Base-by-base conservation (phyloP, 2,113 vertebrate genomes). In the Delphinus delphis region DNA sequence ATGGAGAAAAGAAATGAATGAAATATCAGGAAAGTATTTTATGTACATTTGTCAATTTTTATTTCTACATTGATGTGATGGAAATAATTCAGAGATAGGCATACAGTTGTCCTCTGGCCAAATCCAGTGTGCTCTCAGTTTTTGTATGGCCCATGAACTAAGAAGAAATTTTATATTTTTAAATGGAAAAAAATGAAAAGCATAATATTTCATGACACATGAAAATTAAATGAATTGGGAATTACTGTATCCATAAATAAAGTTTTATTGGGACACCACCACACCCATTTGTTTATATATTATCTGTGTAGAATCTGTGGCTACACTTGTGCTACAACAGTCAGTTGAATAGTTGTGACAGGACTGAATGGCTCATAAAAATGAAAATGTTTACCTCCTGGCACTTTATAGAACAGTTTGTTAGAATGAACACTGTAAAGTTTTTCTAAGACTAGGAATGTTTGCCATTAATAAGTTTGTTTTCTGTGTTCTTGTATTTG, bases 111-210 rank as follows among this genome's bases (percentile, higher is more conserved):
- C 5, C 33, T 70, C 71, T 18, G 50, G 84, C 58, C 36, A 92
- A 31, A 21, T 41, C 28, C 2, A 3, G 13, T 6, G 0, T 36
- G 38, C 28, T 70, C 47, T 36, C 41, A 20, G 21, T 55, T 50
- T 95, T 73, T 65, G 1, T 84, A 33, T 83, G 50, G 18, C n/a
- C 31, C 6, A 15, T 36, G 55, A 86, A 17, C 23, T n/a, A 74
- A 74, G 63, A 68, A 47, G 65, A 36, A 53, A 14, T 84, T 93
- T 74, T 77, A 68, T 12, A 62, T 73, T 96, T 98, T 96, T 71
- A 88, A 55, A 28, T 91, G 36, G 44, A 7, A 79, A 80, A 25
- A 47, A 90, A 79, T 58, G 44, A 17, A 62, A 82, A 65, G 6
- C 18, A 2, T 44, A 50, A 26, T 86, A 89, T n/a, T 81, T 82